Evolutionary conservation across 2,797 vertebrate genomes (phyloP).

Genomic region (Cephalopachus bancanus): DNA sequence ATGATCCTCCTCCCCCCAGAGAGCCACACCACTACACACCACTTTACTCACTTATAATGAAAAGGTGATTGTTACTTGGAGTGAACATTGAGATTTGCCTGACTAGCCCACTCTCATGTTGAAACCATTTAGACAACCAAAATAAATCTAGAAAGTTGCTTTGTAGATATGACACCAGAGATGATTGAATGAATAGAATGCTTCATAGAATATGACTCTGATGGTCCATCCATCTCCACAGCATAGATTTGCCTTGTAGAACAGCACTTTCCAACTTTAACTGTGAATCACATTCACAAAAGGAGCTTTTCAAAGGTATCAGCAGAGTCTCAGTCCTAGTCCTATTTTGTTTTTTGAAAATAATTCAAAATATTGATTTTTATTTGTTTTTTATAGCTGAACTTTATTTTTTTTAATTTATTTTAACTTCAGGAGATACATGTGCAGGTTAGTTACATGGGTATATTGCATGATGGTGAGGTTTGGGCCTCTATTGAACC

Average conservation of each 20-base stretch:
- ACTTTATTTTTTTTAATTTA: no score
- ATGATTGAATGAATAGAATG: background rate
- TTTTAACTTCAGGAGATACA: no score
- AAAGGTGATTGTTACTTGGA: background rate
- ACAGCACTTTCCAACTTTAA: background rate
- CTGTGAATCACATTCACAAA: background rate
- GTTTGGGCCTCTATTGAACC: no score
- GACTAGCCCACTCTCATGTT: background rate
- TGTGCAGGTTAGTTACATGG: no score
- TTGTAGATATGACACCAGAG: background rate
- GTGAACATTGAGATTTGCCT: background rate
- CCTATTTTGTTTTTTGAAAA: no score
- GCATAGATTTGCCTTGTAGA: background rate
- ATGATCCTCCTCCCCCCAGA: background rate
- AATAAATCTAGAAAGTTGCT: background rate
- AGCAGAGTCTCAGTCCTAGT: no score
- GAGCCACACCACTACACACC: background rate
- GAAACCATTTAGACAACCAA: background rate
- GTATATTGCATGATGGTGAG: no score
- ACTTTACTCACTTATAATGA: background rate
- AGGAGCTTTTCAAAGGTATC: background rate
- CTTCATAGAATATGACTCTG: background rate
- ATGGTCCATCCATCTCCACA: background rate
- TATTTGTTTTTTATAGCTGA: no score
- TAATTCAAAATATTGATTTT: no score